Percentiles rank a stretch among this genome's conserved stretches.
These are phyloP conservation scores for Cnemophilus loriae DNA, from an alignment of 2,113 vertebrate species.

Conservation along the genomic window DNA sequence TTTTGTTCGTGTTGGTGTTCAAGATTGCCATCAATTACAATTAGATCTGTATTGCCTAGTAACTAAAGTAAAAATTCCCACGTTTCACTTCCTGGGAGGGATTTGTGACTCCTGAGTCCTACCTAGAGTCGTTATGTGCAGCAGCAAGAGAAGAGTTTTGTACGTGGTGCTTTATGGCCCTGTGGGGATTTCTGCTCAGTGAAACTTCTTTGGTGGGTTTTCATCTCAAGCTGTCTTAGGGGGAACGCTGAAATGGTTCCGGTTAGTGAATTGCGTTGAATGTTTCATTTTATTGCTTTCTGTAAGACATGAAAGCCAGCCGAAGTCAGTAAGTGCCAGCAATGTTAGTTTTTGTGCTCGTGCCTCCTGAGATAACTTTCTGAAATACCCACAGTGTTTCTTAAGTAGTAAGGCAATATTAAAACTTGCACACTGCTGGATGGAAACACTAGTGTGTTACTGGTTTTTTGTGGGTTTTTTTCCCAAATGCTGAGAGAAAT, in stretches of 20 bases:
- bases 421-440: not conserved
- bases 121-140: not conserved
- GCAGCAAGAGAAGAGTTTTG: not conserved
- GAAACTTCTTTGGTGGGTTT: not conserved
- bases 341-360: accelerated
- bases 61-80: not conserved
- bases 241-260: accelerated
- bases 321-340: not conserved
- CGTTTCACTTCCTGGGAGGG: not conserved
- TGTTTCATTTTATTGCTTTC: not conserved
- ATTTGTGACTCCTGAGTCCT: not conserved
- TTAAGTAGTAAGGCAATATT: not conserved
- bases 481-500: not conserved
- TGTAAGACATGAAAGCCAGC: not conserved
- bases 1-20: not conserved
- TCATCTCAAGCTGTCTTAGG: not conserved
- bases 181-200: not conserved
- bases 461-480: not conserved
- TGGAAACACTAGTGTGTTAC: not conserved
- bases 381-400: not conserved
- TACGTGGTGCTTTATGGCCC: not conserved
- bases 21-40: not conserved
- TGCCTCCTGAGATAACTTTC: not conserved
- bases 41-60: not conserved
- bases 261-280: not conserved